Evolutionary conservation across 1,140 invertebrate genomes (phyloP).

Genomic region (Proales similis): DNA sequence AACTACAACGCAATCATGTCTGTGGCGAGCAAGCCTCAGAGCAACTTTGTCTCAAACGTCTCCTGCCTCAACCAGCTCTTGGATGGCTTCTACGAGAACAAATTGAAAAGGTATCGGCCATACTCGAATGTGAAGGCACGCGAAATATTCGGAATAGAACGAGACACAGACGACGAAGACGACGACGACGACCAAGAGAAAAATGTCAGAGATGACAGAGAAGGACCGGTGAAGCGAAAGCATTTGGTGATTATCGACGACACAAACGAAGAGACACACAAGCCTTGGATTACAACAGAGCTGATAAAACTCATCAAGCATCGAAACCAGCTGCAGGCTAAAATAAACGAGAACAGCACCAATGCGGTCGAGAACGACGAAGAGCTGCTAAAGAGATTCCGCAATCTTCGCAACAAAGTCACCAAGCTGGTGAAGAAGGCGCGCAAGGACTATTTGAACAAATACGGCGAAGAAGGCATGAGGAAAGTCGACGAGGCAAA

Average conservation of each 20-base stretch:
- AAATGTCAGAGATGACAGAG: conserved; percentile 1
- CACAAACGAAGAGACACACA: conserved; percentile 30
- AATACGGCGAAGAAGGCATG: conserved; percentile 20
- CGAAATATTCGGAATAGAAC: conserved; percentile 9
- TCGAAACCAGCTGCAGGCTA: conserved; percentile 26
- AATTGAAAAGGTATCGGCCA: conserved; percentile 17
- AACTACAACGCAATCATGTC: conserved; percentile 24
- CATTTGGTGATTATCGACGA: conserved; percentile 31
- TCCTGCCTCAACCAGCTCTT: conserved; percentile 10
- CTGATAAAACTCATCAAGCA: conserved; percentile 34
- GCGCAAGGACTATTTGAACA: conserved; percentile 32
- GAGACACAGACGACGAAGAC: background rate
- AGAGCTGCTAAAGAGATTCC: conserved; percentile 30
- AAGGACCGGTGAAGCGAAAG: background rate
- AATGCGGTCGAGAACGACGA: background rate
- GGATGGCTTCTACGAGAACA: conserved; percentile 22
- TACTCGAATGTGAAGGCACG: conserved; percentile 26
- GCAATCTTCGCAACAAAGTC: conserved; percentile 32
- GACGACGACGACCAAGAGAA: background rate
- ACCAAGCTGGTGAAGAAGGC: conserved; percentile 35
- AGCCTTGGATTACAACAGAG: conserved; percentile 25
- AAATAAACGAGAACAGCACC: background rate
- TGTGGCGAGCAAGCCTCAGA: conserved; percentile 19
- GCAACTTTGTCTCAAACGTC: conserved; percentile 30
- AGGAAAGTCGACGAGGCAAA: conserved; percentile 25